Conservation (phyloP, 2,113 vertebrate genomes). For the Guaruba guarouba region DNA sequence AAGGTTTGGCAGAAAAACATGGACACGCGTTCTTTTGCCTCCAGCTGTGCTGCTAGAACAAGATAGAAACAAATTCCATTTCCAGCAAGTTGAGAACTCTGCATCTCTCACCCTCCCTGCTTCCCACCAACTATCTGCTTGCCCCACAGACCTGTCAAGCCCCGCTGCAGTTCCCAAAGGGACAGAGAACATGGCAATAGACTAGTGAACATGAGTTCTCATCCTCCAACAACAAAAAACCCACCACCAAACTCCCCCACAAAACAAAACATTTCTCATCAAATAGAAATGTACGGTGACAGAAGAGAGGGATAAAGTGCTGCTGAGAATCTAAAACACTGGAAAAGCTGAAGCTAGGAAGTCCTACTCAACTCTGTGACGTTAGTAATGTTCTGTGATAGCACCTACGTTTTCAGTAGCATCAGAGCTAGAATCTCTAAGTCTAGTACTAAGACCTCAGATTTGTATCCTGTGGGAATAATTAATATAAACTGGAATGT, state of each 20-base stretch:
- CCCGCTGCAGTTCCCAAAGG: background rate
- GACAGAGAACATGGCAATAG: background rate
- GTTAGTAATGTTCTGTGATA: background rate
- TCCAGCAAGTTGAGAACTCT: background rate
- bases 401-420: background rate
- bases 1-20: background rate
- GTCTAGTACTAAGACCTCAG: background rate
- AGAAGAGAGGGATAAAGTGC: background rate
- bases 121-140: background rate
- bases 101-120: background rate
- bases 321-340: background rate
- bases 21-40: background rate
- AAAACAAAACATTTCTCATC: background rate
- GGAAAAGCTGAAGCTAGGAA: no score
- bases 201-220: background rate
- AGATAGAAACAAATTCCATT: background rate
- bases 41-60: background rate
- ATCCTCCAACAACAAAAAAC: background rate
- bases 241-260: background rate
- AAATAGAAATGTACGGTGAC: background rate
- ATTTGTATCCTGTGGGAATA: background rate
- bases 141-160: background rate
- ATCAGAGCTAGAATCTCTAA: background rate
- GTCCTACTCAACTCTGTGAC: background rate
- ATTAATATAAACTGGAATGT: background rate